Evolutionary conservation across 2,797 vertebrate genomes (phyloP).

Genomic region (Tokudaia tokunoshimensis): DNA sequence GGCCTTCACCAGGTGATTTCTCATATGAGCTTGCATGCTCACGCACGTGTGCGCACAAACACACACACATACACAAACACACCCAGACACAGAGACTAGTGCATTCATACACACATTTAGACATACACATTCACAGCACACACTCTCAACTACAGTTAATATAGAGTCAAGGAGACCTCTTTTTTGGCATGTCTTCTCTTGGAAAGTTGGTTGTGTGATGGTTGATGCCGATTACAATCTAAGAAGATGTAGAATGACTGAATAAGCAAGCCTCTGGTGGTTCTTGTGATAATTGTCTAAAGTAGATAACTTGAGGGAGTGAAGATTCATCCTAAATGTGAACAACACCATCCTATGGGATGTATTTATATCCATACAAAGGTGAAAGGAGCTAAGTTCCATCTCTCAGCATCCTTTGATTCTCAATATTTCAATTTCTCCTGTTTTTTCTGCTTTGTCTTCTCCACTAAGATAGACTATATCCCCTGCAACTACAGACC

Average conservation of each 20-base stretch:
- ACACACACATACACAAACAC: not conserved
- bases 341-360: not conserved
- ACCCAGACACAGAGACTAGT: not conserved
- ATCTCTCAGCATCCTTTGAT: not conserved
- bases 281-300: not conserved
- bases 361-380: not conserved
- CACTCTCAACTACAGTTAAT: not conserved
- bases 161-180: not conserved
- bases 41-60: not conserved
- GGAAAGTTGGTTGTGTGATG: not conserved
- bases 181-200: not conserved
- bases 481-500: not conserved
- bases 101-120: not conserved
- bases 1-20: not conserved
- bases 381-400: not conserved
- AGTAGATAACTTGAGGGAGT: not conserved
- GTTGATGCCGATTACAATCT: not conserved
- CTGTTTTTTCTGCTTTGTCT: not conserved
- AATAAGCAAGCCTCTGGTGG: not conserved
- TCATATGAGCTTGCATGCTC: not conserved
- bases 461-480: not conserved
- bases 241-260: not conserved
- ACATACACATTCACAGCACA: not conserved
- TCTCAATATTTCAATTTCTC: not conserved
- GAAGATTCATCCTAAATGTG: not conserved